Base-by-base conservation (phyloP, 2,113 vertebrate genomes). In the Sphyrna mokarran region DNA sequence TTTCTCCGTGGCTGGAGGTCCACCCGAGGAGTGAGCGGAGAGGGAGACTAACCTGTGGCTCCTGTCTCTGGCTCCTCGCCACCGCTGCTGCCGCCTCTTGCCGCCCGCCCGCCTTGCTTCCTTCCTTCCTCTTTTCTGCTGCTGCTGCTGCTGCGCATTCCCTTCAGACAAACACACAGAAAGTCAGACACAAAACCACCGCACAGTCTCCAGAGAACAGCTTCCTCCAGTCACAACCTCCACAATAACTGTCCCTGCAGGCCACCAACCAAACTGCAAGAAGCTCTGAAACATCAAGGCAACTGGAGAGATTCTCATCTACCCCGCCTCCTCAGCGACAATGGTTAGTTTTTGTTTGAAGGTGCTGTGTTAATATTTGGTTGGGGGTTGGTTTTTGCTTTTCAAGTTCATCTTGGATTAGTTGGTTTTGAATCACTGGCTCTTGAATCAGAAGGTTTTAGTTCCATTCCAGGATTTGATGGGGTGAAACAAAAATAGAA, bases 241-340 rank as follows among this genome's bases (percentile, higher is more conserved):
- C 89, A 37, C 33, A 43, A 63, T 37, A 29, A 63, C 89, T 66
- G 89, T 66, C 89, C 89, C 89, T 93, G 89, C 89, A 93, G 89
- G 89, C 33, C 61, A 66, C n/a, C 89, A 18, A 20, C 89, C 58
- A 63, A 93, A 93, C 89, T 93, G 37, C 89, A 93, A 22, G 78
- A 37, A 40, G 13, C 14, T 6, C 89, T 63, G 89, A 91, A 8
- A 33, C 18, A 11, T 2, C 26, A 91, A 66, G 23, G 48, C 86
- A 58, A 43, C 8, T 20, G 16, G 29, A 14, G 26, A 61, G 13
- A 16, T 90, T 58, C 26, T 90, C 6, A 14, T 6, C 3, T 29
- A 16, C 4, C 54, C 54, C 26, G 3, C 6, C 29, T 43, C 87
- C 54, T 54, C 85, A 26, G 85, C 29, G 20, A 7, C 29, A 40